Conservation (phyloP, 2,888 invertebrate species). For the Aelia acuminata region DNA sequence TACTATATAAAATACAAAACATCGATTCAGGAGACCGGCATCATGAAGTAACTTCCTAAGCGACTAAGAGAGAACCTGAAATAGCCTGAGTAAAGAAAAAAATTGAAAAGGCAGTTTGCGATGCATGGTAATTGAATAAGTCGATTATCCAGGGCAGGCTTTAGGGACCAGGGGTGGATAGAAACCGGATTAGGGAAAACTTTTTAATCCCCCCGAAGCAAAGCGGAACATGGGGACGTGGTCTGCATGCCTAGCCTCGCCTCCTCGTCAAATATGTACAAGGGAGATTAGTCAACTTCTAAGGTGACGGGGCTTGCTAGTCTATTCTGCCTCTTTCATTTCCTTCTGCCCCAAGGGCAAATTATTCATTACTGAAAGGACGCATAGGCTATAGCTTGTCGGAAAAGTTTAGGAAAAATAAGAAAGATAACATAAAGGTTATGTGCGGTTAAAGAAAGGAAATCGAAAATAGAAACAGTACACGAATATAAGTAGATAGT, state of each 20-base stretch:
- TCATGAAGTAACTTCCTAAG: background rate
- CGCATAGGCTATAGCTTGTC: no score
- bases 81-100: background rate
- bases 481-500: no score
- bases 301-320: background rate
- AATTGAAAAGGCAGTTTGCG: background rate
- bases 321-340: background rate
- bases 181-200: background rate
- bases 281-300: background rate
- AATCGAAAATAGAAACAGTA: no score
- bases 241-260: no score
- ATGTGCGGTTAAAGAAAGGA: no score
- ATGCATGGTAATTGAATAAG: background rate
- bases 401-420: no score
- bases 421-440: no score
- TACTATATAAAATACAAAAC: no score
- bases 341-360: background rate
- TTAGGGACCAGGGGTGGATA: background rate
- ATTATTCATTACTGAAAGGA: no score
- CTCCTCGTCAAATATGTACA: background rate
- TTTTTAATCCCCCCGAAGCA: background rate
- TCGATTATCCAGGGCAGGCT: background rate
- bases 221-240: background rate
- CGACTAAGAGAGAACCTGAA: background rate
- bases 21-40: background rate